phyloP scores from a whole-genome alignment of 35 echinoderm and acorn worm species.

The Apostichopus parvimensis region DNA sequence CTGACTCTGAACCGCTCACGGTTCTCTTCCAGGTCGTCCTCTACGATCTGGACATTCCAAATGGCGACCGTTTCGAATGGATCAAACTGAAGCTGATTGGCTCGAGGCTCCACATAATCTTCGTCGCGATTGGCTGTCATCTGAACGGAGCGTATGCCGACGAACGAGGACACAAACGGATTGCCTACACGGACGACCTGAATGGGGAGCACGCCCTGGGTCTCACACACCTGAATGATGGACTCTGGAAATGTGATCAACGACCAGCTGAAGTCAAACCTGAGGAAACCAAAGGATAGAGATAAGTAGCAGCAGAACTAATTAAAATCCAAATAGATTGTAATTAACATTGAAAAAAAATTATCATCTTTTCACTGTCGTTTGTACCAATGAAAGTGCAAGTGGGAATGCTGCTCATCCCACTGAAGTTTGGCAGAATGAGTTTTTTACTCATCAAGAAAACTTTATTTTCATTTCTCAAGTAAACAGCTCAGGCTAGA shows the following conservation, averaged over 20 bases:
- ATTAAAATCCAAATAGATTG: too few relatives aligned
- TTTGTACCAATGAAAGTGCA: too few relatives aligned
- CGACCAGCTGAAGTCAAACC: slow-evolving; percentile 93
- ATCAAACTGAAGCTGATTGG: slow-evolving; percentile 90
- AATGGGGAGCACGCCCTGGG: slow-evolving; percentile 71
- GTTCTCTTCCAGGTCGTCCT: slow-evolving; percentile 84
- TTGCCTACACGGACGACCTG: slow-evolving; percentile 74
- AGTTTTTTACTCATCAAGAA: too few relatives aligned
- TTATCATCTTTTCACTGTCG: too few relatives aligned
- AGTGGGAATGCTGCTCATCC: too few relatives aligned
- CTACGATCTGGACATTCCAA: slow-evolving; percentile 74
- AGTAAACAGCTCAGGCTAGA: too few relatives aligned
- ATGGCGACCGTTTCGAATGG: slow-evolving; percentile 63
- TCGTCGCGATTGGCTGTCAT: slow-evolving; percentile 61
- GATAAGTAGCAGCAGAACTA: neutral
- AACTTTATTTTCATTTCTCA: too few relatives aligned
- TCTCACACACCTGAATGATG: slow-evolving; percentile 80
- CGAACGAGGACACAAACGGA: slow-evolving; percentile 81
- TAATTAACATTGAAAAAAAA: too few relatives aligned
- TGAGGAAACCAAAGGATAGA: slow-evolving; percentile 26
- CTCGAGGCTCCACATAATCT: slow-evolving; percentile 67
- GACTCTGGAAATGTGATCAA: slow-evolving; percentile 61
- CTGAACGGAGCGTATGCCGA: slow-evolving; percentile 58
- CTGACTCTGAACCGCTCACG: slow-evolving; percentile 77
- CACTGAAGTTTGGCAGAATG: too few relatives aligned